Conservation (phyloP, 2,888 invertebrate genomes). For the Tenthredo distinguenda region DNA sequence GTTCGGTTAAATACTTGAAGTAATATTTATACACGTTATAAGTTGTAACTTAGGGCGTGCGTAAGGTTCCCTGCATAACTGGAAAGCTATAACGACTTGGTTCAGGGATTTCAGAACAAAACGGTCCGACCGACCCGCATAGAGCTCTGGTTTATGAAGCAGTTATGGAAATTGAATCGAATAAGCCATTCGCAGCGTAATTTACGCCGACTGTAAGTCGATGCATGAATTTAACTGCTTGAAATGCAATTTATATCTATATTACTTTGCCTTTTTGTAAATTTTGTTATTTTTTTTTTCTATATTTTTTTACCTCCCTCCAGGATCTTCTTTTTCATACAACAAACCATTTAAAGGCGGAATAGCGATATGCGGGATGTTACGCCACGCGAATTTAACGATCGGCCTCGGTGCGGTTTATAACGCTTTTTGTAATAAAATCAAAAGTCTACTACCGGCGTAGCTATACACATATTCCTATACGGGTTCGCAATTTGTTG, state of each 20-base stretch:
- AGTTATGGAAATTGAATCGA: conserved; percentile 52
- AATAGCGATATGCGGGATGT: not conserved
- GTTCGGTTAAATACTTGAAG: not conserved
- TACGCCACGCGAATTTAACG: not conserved
- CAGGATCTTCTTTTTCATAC: not conserved
- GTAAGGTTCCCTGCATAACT: not conserved
- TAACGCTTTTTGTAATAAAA: conserved; percentile 11
- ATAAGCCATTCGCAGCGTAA: conserved; percentile 45
- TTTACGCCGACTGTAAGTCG: conserved; percentile 36
- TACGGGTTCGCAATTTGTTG: conserved; percentile 30
- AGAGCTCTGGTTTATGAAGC: conserved; percentile 39
- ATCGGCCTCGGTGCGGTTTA: conserved; percentile 9
- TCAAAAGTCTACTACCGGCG: not conserved
- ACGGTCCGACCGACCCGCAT: not conserved
- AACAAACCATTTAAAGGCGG: not conserved
- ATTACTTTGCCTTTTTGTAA: not conserved
- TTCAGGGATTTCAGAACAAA: conserved; percentile 27
- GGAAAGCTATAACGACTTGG: not conserved
- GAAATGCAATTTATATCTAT: conserved; percentile 27
- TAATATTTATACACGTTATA: conserved; percentile 3
- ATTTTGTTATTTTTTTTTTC: not conserved
- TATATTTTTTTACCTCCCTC: not conserved
- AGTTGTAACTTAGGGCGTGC: not conserved
- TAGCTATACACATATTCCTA: not conserved
- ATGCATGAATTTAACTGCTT: conserved; percentile 28